Conservation (phyloP, 1,140 invertebrate genomes). For the Condylostylus longicornis region DNA sequence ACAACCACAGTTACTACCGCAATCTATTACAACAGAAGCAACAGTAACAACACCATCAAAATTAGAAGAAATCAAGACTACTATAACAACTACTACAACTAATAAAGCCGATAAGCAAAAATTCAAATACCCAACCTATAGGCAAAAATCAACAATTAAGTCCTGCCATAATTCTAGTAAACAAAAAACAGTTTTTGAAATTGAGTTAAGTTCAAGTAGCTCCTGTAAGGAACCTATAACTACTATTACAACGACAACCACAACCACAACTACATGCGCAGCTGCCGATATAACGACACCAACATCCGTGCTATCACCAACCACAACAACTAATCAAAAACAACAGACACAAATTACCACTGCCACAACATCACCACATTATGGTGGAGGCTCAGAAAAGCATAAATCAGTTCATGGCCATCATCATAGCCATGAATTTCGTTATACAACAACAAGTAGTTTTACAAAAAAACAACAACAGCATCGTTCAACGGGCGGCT, state of each 20-base stretch:
- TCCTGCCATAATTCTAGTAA: too few relatives aligned
- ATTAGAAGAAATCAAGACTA: too few relatives aligned
- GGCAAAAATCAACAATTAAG: background rate
- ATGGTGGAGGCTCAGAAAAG: conserved; percentile 1
- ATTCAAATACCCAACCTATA: too few relatives aligned
- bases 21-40: conserved; percentile 8
- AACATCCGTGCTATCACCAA: conserved; percentile 28
- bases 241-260: conserved; percentile 25
- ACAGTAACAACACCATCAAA: conserved; percentile 7
- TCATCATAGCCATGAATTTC: background rate
- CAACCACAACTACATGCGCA: conserved; percentile 13
- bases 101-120: background rate
- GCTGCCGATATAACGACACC: conserved; percentile 22
- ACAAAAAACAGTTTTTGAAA: too few relatives aligned
- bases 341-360: too few relatives aligned
- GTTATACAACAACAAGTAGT: conserved; percentile 12
- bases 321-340: conserved; percentile 18
- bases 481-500: background rate
- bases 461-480: conserved; percentile 15
- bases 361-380: too few relatives aligned
- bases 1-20: background rate
- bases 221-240: too few relatives aligned
- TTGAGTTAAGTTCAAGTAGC: too few relatives aligned
- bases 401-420: conserved; percentile 2
- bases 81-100: conserved; percentile 5